These are phyloP conservation scores for Pseudolaguvia tuberculata DNA, from an alignment of 2,113 vertebrate species.

Conservation along the genomic window DNA sequence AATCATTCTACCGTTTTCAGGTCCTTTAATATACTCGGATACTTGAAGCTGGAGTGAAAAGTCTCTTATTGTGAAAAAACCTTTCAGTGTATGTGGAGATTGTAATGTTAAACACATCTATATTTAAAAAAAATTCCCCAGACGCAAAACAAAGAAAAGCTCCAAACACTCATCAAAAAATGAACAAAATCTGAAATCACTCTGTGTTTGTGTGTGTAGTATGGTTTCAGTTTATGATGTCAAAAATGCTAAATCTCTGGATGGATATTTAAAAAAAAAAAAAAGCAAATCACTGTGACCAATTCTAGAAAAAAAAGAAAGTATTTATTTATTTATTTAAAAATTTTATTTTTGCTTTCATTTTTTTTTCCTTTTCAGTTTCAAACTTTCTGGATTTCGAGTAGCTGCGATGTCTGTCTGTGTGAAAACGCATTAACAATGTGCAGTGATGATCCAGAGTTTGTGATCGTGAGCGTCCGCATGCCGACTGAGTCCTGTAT, in stretches of 20 bases:
- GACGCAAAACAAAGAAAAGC: background rate
- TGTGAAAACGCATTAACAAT: slow-evolving; percentile 60
- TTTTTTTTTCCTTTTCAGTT: slow-evolving; percentile 44
- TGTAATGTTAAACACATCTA: slow-evolving; percentile 44
- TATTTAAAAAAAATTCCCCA: background rate
- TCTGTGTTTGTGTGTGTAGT: slow-evolving; percentile 51
- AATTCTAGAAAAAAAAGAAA: slow-evolving; percentile 61
- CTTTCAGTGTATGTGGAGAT: slow-evolving; percentile 59
- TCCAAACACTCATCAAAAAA: slow-evolving; percentile 25
- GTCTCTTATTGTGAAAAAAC: slow-evolving; percentile 65
- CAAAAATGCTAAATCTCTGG: slow-evolving; percentile 56
- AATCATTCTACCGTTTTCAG: slow-evolving; percentile 66
- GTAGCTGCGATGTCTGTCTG: slow-evolving; percentile 66
- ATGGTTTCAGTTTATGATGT: slow-evolving; percentile 55
- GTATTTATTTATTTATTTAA: slow-evolving; percentile 56
- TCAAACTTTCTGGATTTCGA: slow-evolving; percentile 55
- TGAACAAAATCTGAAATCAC: slow-evolving; percentile 48
- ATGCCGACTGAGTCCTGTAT: slow-evolving; percentile 70
- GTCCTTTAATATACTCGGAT: slow-evolving; percentile 68
- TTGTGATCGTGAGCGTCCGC: slow-evolving; percentile 64
- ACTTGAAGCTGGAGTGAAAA: slow-evolving; percentile 73
- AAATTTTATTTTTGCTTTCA: slow-evolving; percentile 46
- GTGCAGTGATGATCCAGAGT: slow-evolving; percentile 64
- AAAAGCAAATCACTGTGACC: slow-evolving; percentile 72
- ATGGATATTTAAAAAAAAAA: slow-evolving; percentile 30